These are phyloP conservation scores for Zaprionus bogoriensis DNA, from an alignment of 2,888 invertebrate species.

Conservation along the genomic window DNA sequence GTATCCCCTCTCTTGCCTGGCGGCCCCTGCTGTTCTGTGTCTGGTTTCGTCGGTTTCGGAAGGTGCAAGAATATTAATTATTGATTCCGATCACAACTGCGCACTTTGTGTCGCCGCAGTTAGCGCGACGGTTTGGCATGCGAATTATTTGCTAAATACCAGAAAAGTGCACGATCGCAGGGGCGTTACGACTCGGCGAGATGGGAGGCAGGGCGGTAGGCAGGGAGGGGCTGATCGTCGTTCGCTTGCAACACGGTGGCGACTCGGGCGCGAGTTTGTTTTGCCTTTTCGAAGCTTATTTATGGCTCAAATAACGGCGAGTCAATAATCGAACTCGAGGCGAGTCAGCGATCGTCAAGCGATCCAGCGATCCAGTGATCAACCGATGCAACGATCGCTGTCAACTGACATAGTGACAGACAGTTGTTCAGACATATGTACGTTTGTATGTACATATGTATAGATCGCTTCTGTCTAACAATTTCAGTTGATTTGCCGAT, in stretches of 20 bases:
- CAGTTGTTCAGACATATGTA: conserved; percentile 2
- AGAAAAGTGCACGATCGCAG: conserved; percentile 70
- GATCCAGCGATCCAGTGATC: conserved; percentile 34
- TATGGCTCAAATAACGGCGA: conserved; percentile 44
- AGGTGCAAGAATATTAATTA: conserved; percentile 83
- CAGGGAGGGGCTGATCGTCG: background rate
- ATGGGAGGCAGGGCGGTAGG: background rate
- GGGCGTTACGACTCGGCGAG: background rate
- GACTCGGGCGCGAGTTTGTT: conserved; percentile 9
- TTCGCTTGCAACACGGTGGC: background rate
- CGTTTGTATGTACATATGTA: conserved; percentile 1
- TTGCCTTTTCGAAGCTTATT: conserved; percentile 37
- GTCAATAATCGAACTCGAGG: conserved; percentile 12
- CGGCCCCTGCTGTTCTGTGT: background rate
- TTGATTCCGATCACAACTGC: conserved; percentile 81
- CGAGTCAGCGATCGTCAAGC: conserved; percentile 43
- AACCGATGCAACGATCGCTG: conserved; percentile 24
- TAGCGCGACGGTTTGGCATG: conserved; percentile 76
- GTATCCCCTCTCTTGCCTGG: background rate
- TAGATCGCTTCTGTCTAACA: too few relatives aligned
- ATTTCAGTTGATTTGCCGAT: conserved; percentile 21
- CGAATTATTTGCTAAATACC: conserved; percentile 79
- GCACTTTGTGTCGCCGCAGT: conserved; percentile 80
- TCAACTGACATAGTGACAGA: too few relatives aligned
- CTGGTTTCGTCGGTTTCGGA: conserved; percentile 46